Percentiles rank a stretch among this genome's conserved stretches.
Evolutionary conservation across 2,888 invertebrate genomes (phyloP).

Genomic region (Mythimna ferrago): DNA sequence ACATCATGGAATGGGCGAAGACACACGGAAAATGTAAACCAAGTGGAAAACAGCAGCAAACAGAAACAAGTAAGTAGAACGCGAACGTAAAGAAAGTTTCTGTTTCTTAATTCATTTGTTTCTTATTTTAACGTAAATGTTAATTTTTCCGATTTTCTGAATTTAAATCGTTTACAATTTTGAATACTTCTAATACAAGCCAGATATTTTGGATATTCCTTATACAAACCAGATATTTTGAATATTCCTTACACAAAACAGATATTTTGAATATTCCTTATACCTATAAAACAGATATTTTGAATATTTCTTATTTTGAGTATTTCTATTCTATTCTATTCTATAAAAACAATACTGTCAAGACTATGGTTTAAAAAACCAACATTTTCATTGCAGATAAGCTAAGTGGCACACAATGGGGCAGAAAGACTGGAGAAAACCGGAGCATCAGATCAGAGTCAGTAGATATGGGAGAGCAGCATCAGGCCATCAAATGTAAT

Average conservation of each 20-base stretch:
- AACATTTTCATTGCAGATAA: slow-evolving; percentile 15
- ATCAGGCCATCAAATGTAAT: slow-evolving; percentile 36
- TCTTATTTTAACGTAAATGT: no score
- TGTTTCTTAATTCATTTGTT: background rate
- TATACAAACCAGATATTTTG: no score
- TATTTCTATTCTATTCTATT: no score
- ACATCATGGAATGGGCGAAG: background rate
- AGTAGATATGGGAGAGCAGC: slow-evolving; percentile 11
- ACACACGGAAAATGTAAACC: background rate
- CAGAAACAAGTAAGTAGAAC: slow-evolving; percentile 1
- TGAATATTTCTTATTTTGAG: no score
- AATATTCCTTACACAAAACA: no score
- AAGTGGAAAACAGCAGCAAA: background rate
- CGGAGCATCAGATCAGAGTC: slow-evolving; percentile 25
- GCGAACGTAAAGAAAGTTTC: background rate
- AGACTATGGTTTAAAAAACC: background rate
- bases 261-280: no score
- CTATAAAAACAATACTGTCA: background rate
- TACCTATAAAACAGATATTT: no score
- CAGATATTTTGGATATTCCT: no score
- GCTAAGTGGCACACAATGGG: slow-evolving; percentile 16
- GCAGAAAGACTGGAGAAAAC: slow-evolving; percentile 41
- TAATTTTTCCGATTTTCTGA: no score
- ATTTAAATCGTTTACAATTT: no score
- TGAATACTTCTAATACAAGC: no score